phyloP scores from a whole-genome alignment of 1,140 invertebrate species.

The Akabosia matsudoensis region DNA sequence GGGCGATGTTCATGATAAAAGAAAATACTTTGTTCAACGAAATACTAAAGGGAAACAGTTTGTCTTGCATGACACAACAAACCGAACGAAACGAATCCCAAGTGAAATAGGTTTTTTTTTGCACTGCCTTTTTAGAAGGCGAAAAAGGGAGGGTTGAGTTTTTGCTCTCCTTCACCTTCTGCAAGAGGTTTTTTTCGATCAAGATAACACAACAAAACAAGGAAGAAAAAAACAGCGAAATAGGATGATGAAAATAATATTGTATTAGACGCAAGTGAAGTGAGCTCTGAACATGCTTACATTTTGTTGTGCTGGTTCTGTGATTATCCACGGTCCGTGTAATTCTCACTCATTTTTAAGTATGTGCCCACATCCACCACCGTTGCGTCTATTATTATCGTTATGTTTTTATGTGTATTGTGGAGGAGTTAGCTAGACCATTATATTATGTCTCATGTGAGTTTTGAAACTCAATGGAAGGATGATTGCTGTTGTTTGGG shows the following conservation, averaged over 20 bases:
- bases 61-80: constrained; percentile 17
- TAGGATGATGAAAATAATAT: constrained; percentile 6
- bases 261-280: neutral
- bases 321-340: constrained; percentile 15
- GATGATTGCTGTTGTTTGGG: neutral
- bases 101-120: neutral
- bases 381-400: constrained; percentile 9
- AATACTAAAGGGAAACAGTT: neutral
- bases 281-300: neutral
- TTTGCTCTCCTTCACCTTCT: neutral
- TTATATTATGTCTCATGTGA: neutral
- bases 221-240: neutral
- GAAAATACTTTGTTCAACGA: neutral
- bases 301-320: constrained; percentile 8
- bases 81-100: neutral
- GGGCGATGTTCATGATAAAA: neutral
- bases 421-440: neutral
- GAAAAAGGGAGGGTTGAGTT: neutral
- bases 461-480: neutral
- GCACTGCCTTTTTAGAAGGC: neutral
- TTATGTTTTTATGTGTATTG: neutral
- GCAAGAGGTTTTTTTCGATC: neutral
- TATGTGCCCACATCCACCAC: neutral
- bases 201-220: neutral
- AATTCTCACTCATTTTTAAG: neutral